Evolutionary conservation across 2,113 vertebrate genomes (phyloP), one percentile per base, ranked within the genome.

Genomic region (Pholis gunnellus): DNA sequence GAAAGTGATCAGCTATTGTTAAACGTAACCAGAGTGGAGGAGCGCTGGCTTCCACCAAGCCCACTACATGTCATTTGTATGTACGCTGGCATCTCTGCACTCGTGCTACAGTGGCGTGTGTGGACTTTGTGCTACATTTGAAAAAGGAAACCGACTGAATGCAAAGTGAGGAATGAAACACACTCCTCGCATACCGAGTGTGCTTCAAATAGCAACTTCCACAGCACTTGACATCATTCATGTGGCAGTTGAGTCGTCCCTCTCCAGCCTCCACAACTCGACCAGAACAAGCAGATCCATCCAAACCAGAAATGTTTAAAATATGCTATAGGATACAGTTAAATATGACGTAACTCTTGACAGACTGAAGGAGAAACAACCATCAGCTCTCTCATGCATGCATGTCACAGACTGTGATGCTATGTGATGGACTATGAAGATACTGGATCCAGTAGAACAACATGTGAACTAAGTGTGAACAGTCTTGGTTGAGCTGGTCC

Each of bases 391-490:
- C 65, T 20, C 48, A 34, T 34, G 34, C 34, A 34, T 70, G 66
- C 76, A 64, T 78, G 76, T 70, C 68, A 75, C 36, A 78, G 22
- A 60, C 69, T 64, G 57, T 80, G 72, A 73, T 54, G 65, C 81
- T 75, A 60, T 84, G 89, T 72, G 78, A 81, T 75, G 76, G 72
- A 79, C 61, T 57, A 65, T 67, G 64, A 59, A 75, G 76, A 79
- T 48, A 75, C 79, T 70, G 75, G 72, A 68, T 81, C 77, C 72
- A 85, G 57, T 8, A 36, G 59, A 50, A 57, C 46, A 67, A 77
- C 59, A 81, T 79, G 4, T 76, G 34, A 83, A 66, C 65, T 48
- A 29, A 50, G 74, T 22, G 65, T 73, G 31, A 82, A 48, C 79
- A 77, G 34, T 77, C 61, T 29, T 44, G 77, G 63, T 38, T 65